These are phyloP conservation scores for Phalacrocorax carbo DNA, from an alignment of 2,113 vertebrate genomes.

Conservation along the genomic window DNA sequence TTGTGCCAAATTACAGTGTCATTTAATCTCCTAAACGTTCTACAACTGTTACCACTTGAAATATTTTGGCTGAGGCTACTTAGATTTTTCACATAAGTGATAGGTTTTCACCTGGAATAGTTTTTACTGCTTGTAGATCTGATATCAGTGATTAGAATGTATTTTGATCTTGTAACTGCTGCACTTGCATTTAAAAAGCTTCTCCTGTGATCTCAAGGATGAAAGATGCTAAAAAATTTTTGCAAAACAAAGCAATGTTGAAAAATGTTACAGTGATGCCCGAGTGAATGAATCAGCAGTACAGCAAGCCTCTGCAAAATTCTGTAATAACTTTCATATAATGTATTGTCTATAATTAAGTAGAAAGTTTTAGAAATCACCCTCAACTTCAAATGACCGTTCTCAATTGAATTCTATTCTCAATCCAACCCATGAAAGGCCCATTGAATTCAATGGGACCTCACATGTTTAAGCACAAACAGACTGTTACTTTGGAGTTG, in stretches of 20 bases:
- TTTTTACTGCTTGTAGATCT: background rate
- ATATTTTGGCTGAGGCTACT: background rate
- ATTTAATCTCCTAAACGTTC: background rate
- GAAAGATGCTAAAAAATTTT: background rate
- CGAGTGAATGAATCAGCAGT: background rate
- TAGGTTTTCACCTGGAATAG: background rate
- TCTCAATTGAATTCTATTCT: background rate
- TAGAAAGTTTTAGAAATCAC: background rate
- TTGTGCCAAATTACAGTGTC: background rate
- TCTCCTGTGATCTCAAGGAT: background rate
- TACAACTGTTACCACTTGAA: background rate
- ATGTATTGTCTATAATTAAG: background rate
- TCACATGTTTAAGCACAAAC: background rate
- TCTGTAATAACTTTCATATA: background rate
- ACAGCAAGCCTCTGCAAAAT: background rate
- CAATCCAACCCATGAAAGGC: background rate
- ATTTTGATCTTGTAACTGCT: background rate
- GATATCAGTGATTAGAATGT: background rate
- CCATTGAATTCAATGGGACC: background rate
- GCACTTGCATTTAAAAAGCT: background rate
- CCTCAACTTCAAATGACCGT: background rate
- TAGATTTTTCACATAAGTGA: background rate
- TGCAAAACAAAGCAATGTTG: background rate
- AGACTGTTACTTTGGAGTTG: background rate
- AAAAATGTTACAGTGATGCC: background rate